Conservation (phyloP, 2,113 vertebrate species). For the Eubucco bourcierii region DNA sequence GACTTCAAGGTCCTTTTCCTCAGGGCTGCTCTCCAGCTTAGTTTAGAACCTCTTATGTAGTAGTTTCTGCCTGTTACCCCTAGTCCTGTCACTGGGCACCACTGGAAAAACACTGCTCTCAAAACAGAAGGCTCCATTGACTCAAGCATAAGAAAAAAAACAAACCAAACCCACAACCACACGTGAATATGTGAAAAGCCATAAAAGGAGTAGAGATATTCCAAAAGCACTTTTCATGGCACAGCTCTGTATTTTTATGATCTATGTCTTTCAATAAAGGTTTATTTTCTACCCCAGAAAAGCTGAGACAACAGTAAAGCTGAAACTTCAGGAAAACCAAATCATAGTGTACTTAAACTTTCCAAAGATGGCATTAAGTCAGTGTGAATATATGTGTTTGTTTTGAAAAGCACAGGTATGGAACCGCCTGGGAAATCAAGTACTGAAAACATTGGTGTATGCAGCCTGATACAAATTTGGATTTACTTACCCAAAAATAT, state of each 20-base stretch:
- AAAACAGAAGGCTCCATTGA: neutral
- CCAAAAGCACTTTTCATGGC: neutral
- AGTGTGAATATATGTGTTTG: neutral
- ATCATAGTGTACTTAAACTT: neutral
- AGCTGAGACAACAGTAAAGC: neutral
- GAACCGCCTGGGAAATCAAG: neutral
- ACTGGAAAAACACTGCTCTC: too few relatives aligned
- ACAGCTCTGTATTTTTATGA: neutral
- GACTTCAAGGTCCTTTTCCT: too few relatives aligned
- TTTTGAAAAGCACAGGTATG: neutral
- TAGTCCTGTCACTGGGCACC: too few relatives aligned
- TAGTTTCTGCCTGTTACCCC: too few relatives aligned
- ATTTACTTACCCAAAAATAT: neutral
- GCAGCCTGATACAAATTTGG: neutral
- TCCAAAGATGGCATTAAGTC: neutral
- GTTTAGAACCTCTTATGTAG: too few relatives aligned
- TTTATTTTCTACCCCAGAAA: neutral
- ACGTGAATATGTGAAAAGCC: neutral
- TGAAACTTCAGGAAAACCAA: neutral
- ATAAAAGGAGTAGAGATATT: neutral
- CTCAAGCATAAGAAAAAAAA: neutral
- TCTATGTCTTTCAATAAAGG: neutral
- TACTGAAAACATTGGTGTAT: neutral
- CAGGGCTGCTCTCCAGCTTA: too few relatives aligned
- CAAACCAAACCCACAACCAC: too few relatives aligned